Base-by-base conservation (phyloP, 1,140 invertebrate genomes). In the Drosophila fuyamai region DNA sequence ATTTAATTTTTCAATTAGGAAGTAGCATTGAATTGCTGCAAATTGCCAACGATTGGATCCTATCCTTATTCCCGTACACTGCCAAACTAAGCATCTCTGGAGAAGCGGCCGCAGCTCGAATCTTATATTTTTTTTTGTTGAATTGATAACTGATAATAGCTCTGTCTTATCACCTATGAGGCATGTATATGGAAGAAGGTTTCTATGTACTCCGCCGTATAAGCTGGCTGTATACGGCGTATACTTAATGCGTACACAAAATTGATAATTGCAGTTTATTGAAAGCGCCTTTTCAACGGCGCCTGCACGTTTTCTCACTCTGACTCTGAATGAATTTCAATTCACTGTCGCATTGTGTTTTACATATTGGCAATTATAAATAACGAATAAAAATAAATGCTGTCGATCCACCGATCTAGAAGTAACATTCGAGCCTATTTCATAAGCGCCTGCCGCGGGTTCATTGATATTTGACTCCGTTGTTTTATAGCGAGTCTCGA, bases 1-100 rank as follows among this genome's bases (percentile, higher is more conserved):
- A 88, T 90, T 90, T 89, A 84, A 89, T 89, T 89, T 85, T 74
- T 81, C 78, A 89, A 89, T 89, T 89, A 90, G 84, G 54, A 77
- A 89, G 66, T 70, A 46, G 50, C 60, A 70, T 88, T 78, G 72
- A 89, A 89, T 89, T 89, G 84, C 82, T 41, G 73, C 58, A 75
- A 89, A 89, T 84, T 89, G 57, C 65, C 32, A 59, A 48, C 51
- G 55, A 76, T 58, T 43, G 46, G 18, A 14, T 48, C 53, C 53
- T 62, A 51, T 57, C 41, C 4, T 38, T 18, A 16, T 16, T 14
- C 38, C 14, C 47, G 27, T 46, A 12, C 38, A 29, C 35, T 41
- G 41, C 35, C 36, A 57, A 65, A 7, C 60, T 65, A 53, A 46
- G 43, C 55, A 55, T 62, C 36, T 40, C 38, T 18, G 12, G 4